Base-by-base conservation (phyloP, 1,140 invertebrate species). In the Camponotus floridanus region DNA sequence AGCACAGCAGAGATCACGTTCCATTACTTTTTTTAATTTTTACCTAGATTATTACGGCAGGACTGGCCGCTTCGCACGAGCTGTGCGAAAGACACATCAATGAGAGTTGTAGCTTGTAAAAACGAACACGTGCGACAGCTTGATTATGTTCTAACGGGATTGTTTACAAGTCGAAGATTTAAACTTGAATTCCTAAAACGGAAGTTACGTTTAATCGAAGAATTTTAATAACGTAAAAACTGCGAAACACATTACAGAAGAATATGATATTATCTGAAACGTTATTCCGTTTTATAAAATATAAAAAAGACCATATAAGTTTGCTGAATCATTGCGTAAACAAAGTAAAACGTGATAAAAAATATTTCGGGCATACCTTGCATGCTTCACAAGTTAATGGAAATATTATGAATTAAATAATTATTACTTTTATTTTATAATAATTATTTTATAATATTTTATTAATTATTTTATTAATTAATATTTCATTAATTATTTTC, bases 61-160 rank as follows among this genome's bases (percentile, higher is more conserved):
- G 39, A 39, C 48, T 26, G 21, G 62, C 31, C n/a, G 4, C 39
- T 67, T 71, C 18, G 15, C n/a, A 9, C 51, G 79, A 59, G 79
- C 26, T 45, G 15, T 39, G 15, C 57, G 31, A 57, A 51, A 70
- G 21, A 21, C 45, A 48, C 21, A 8, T 70, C 33, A 51, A 80
- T 11, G 42, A 36, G 31, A 79, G 42, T 31, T n/a, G 45, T n/a
- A 42, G 33, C 5, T 70, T 59, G 15, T 71, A 80, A 80, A 80
- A 68, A 79, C 9, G n/a, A 39, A 15, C n/a, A 51, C n/a, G 31
- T 31, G 45, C n/a, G n/a, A 36, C 42, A 67, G 45, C 42, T 68
- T 26, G 36, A 64, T 76, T 9, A 55, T 80, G 33, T 55, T 39
- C 39, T 80, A 80, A 80, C 76, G 62, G 76, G 33, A 80, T 26